Evolutionary conservation across 2,797 vertebrate genomes (phyloP).

Genomic region (Ceryle rudis): DNA sequence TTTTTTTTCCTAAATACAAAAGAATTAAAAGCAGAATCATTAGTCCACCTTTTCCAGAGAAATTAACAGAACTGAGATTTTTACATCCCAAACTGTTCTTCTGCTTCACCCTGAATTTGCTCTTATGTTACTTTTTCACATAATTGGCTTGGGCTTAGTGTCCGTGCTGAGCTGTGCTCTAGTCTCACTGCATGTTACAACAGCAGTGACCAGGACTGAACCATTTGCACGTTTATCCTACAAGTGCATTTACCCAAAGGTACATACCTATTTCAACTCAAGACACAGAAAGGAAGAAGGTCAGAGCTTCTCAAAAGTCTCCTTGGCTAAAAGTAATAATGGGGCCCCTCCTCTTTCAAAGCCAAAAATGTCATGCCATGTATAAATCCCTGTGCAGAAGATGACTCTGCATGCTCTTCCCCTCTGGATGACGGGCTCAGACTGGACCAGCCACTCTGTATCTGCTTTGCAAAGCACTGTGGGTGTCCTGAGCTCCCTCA

Average conservation of each 20-base stretch:
- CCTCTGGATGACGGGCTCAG: not conserved
- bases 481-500: not conserved
- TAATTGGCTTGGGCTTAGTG: not conserved
- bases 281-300: not conserved
- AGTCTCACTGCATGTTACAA: not conserved
- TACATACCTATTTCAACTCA: not conserved
- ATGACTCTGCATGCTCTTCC: not conserved
- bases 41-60: conserved; percentile 25
- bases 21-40: conserved; percentile 40
- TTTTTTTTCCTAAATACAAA: conserved; percentile 50
- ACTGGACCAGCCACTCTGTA: not conserved
- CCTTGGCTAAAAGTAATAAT: not conserved
- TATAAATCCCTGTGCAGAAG: not conserved
- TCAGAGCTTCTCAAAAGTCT: not conserved
- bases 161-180: not conserved
- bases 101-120: not conserved
- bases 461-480: not conserved
- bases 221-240: not conserved
- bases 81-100: conserved; percentile 20
- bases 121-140: not conserved
- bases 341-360: not conserved
- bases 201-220: not conserved
- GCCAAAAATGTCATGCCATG: not conserved
- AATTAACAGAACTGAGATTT: conserved; percentile 48
- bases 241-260: not conserved